These are phyloP conservation scores for Drosophila watanabei DNA, from an alignment of 1,140 invertebrate species.

Conservation along the genomic window DNA sequence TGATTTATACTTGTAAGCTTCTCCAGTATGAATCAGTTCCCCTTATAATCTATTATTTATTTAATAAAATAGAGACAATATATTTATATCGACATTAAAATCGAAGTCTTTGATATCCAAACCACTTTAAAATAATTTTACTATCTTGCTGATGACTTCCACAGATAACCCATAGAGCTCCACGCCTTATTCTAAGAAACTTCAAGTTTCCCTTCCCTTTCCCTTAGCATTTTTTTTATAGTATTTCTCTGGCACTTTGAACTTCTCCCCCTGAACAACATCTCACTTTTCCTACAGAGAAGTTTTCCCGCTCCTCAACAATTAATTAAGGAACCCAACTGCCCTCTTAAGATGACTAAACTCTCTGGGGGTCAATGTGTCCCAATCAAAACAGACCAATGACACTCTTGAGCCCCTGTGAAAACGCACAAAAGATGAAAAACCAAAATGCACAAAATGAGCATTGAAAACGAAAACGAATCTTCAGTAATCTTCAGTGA, in stretches of 20 bases:
- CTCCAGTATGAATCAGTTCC: no score
- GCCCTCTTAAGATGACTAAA: slow-evolving; percentile 38
- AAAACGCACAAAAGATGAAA: slow-evolving; percentile 36
- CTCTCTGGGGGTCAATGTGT: slow-evolving; percentile 62
- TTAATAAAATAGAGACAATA: not conserved
- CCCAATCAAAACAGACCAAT: slow-evolving; percentile 49
- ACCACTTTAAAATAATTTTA: not conserved
- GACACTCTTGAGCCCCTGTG: slow-evolving; percentile 29
- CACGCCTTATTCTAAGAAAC: not conserved
- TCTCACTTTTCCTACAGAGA: not conserved
- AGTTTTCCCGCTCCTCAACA: slow-evolving; percentile 5
- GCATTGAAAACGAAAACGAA: slow-evolving; percentile 49
- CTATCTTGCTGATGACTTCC: not conserved
- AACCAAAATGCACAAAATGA: slow-evolving; percentile 38
- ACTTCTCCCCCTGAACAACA: not conserved
- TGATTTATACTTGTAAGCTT: no score
- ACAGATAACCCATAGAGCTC: not conserved
- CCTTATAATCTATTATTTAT: no score
- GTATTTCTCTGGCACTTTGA: not conserved
- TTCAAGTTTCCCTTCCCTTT: slow-evolving; percentile 3
- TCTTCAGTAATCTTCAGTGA: slow-evolving; percentile 41
- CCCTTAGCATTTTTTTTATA: not conserved
- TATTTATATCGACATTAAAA: not conserved
- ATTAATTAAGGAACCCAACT: slow-evolving; percentile 42
- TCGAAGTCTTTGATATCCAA: not conserved